Percentiles rank a stretch among this genome's conserved stretches.
These are phyloP conservation scores for Diarsia rubi DNA, from an alignment of 2,888 invertebrate genomes.

Conservation along the genomic window DNA sequence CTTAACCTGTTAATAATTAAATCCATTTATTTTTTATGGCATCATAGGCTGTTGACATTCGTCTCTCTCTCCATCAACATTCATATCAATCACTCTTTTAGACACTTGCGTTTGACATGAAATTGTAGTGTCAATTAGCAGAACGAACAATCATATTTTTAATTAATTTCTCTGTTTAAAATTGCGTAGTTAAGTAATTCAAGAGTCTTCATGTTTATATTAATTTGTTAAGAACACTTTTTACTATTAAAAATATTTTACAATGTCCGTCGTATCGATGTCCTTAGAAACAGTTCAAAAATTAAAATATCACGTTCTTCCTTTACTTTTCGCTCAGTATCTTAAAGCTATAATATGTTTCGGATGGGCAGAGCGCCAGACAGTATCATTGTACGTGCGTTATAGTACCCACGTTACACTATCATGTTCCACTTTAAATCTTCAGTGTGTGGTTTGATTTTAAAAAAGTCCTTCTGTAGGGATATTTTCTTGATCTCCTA, in stretches of 20 bases:
- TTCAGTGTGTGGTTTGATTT: background rate
- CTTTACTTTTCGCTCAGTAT: background rate
- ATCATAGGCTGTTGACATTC: too few species aligned
- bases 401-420: slow-evolving; percentile 6
- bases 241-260: background rate
- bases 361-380: slow-evolving; percentile 43
- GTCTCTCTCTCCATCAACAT: too few species aligned
- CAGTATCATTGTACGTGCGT: slow-evolving; percentile 49
- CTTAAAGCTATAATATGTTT: slow-evolving; percentile 16
- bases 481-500: background rate
- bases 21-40: background rate
- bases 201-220: background rate
- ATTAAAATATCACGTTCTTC: slow-evolving; percentile 20
- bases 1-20: background rate
- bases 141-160: background rate
- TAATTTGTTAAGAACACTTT: background rate
- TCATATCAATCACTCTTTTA: too few species aligned
- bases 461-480: background rate
- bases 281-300: background rate
- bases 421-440: slow-evolving; percentile 36
- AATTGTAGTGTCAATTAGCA: too few species aligned
- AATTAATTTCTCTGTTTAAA: background rate
- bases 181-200: background rate
- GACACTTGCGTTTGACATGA: too few species aligned
- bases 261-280: background rate